Evolutionary conservation across 2,113 vertebrate species (phyloP).

Genomic region (Recurvirostra avosetta): DNA sequence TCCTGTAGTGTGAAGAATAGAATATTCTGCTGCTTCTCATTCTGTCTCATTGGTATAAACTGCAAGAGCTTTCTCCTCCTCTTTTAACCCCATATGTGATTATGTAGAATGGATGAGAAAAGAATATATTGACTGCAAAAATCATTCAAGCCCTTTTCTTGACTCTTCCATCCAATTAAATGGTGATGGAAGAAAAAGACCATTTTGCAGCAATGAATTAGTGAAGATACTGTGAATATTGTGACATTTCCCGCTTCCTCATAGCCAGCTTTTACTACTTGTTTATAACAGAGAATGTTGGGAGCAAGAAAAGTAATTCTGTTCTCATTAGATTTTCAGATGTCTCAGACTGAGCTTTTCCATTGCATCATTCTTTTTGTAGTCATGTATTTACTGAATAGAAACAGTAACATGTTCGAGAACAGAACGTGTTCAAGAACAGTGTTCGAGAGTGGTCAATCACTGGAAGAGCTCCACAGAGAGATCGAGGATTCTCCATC

Average conservation of each 20-base stretch:
- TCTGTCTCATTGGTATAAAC: neutral
- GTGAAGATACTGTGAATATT: neutral
- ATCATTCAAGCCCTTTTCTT: neutral
- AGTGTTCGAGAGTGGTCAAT: neutral
- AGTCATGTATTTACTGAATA: neutral
- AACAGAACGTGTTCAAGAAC: neutral
- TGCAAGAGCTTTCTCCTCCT: neutral
- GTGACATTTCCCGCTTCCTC: neutral
- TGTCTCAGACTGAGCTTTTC: neutral
- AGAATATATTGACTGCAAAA: neutral
- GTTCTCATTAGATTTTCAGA: neutral
- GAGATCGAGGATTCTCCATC: neutral
- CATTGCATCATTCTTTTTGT: neutral
- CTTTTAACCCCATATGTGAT: neutral
- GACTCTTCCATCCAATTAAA: neutral
- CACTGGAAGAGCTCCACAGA: neutral
- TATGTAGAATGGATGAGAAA: neutral
- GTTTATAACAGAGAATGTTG: neutral
- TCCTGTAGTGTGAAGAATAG: neutral
- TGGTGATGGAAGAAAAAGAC: neutral
- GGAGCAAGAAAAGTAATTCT: neutral
- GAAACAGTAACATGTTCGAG: neutral
- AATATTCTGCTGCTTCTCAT: neutral
- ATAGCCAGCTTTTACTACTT: neutral
- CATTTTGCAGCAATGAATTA: neutral